Base-by-base conservation (phyloP, 2,888 invertebrate species). In the Dyspetes luteomarginatus region DNA sequence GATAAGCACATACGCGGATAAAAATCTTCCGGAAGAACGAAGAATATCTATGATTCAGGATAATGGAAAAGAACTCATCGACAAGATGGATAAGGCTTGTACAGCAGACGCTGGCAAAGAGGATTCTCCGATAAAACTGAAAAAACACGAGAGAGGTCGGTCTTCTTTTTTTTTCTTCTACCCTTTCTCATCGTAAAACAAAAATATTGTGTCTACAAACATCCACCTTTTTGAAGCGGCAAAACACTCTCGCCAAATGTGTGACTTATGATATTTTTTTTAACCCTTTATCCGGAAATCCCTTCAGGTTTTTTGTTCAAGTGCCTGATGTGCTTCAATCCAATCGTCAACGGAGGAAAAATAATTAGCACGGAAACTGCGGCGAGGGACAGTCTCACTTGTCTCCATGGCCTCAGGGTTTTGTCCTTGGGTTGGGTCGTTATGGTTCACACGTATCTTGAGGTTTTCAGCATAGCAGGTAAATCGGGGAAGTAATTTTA, bases 371-470 rank as follows among this genome's bases (percentile, higher is more conserved):
- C 96, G 7, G 95, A 96, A 79, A 93, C 94, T 2, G 96, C 97
- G 56, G 96, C 97, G 7, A 94, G 95, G 86, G 95, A 95, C 72
- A 95, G 95, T 12, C 94, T 97, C 64, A 95, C 95, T 60, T 96
- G 96, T 89, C 93, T 97, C 52, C 97, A 97, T 87, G 97, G 97
- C 22, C 93, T 97, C 86, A 93, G 96, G 55, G 96, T 97, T 74
- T 93, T 97, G 88, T 96, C 97, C 1, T 94, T 97, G 74, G 93
- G 95, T 5, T 97, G 97, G 97, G 96, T 97, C 69, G 96, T 97
- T 85, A 94, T 97, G 94, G 97, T 97, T 43, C 97, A 97, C 91
- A 96, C 96, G 0, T 97, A 97, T 91, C 93, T 97, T 81, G 96
- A 96, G 85, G 94, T 97, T 85, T 97, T 96, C 92, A 94, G 95